A percentile compares a stretch with the other conserved stretches of the same genome.
Conservation (phyloP, 1,140 invertebrate species). For the Temnothorax curvispinosus region DNA sequence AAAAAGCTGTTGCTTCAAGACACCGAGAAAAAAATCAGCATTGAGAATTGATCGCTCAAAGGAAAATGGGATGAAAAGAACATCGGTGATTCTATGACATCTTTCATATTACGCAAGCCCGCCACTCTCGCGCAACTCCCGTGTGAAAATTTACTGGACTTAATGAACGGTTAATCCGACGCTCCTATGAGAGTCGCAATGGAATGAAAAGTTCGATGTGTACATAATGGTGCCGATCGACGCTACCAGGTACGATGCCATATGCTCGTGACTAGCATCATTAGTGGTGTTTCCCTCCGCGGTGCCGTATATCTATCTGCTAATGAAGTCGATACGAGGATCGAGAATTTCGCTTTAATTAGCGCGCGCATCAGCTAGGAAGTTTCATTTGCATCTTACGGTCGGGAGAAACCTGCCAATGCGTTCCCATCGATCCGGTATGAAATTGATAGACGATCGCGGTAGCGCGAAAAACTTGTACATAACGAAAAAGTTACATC, state of each 20-base stretch:
- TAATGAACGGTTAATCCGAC: constrained; percentile 45
- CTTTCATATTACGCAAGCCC: background rate
- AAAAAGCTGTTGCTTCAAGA: background rate
- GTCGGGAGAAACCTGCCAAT: constrained; percentile 3
- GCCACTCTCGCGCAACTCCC: background rate
- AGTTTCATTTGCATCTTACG: constrained; percentile 54
- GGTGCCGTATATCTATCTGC: constrained; percentile 15
- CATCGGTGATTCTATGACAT: background rate
- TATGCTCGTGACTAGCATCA: constrained; percentile 35
- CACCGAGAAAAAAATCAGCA: background rate
- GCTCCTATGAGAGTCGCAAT: constrained; percentile 18
- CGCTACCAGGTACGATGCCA: background rate
- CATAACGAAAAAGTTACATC: background rate
- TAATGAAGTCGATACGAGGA: constrained; percentile 68
- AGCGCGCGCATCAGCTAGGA: constrained; percentile 20
- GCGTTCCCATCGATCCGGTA: constrained; percentile 9
- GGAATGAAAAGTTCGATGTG: constrained; percentile 29
- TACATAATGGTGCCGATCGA: constrained; percentile 44
- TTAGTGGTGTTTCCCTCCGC: constrained; percentile 38
- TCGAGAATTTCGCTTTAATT: constrained; percentile 67
- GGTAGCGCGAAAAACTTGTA: background rate
- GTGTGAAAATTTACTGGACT: background rate
- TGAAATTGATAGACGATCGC: constrained; percentile 23
- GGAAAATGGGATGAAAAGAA: background rate
- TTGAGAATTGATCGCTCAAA: background rate